Evolutionary conservation across 1,140 invertebrate species (phyloP).

Genomic region (Diabrotica virgifera): DNA sequence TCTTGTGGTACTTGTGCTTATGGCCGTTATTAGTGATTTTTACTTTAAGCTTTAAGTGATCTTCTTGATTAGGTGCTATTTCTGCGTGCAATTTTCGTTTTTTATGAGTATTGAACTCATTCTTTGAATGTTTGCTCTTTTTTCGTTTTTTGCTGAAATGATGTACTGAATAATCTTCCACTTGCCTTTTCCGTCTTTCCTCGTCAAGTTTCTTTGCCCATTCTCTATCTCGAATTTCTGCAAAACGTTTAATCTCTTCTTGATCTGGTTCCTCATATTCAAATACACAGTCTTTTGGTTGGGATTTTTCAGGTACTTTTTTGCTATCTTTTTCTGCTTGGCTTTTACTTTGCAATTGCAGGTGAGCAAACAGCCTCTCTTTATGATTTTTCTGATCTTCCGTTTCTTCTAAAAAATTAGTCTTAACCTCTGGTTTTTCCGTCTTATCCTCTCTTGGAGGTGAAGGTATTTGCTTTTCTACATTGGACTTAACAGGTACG

Average conservation of each 20-base stretch:
- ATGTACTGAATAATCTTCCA: constrained; percentile 31
- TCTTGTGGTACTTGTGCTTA: constrained; percentile 45
- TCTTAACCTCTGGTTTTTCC: constrained; percentile 21
- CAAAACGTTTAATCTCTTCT: constrained; percentile 46
- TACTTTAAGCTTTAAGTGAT: constrained; percentile 44
- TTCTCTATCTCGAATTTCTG: constrained; percentile 44
- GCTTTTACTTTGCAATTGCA: constrained; percentile 42
- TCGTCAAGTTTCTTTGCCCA: constrained; percentile 46
- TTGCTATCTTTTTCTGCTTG: constrained; percentile 30
- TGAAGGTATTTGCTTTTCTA: constrained; percentile 7
- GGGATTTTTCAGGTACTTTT: constrained; percentile 28
- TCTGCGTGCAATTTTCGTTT: constrained; percentile 45
- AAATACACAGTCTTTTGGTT: constrained; percentile 38
- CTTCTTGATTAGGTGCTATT: constrained; percentile 42
- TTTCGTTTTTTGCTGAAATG: constrained; percentile 43
- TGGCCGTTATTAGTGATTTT: constrained; percentile 46
- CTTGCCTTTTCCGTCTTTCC: constrained; percentile 30
- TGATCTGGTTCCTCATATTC: constrained; percentile 46
- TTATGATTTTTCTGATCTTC: constrained; percentile 36
- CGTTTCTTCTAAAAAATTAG: constrained; percentile 21
- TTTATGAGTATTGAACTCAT: constrained; percentile 39
- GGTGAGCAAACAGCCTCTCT: constrained; percentile 39
- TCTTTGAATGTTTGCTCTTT: constrained; percentile 44
- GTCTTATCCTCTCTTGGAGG: constrained; percentile 17
- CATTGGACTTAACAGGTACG: constrained; percentile 36